A percentile compares a stretch with the other conserved stretches of the same genome.
Conservation (phyloP, 2,797 vertebrate species). For the Sebastes wilsoni region DNA sequence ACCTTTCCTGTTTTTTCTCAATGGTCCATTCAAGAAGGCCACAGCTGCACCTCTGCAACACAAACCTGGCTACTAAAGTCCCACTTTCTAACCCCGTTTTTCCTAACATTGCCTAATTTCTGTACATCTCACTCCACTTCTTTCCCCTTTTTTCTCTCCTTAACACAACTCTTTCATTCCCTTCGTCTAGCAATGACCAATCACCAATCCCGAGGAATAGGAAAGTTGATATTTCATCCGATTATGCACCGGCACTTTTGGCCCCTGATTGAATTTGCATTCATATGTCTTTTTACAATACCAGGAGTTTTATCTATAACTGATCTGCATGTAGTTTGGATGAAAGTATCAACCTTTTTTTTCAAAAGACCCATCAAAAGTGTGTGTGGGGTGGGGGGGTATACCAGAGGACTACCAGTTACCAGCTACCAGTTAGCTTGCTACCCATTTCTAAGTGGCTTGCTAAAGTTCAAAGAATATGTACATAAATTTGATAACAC, state of each 20-base stretch:
- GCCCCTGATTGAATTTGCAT: conserved; percentile 8
- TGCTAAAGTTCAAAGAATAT: too few relatives aligned
- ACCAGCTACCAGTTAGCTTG: too few relatives aligned
- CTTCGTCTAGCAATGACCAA: background rate
- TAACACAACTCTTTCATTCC: background rate
- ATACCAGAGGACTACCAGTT: too few relatives aligned
- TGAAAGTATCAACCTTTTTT: background rate
- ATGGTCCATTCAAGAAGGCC: conserved; percentile 13
- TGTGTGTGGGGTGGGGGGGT: too few relatives aligned
- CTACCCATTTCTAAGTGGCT: too few relatives aligned
- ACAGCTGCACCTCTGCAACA: background rate
- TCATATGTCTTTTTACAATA: background rate
- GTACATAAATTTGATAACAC: too few relatives aligned
- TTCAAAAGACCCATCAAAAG: background rate
- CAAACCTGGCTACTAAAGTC: background rate
- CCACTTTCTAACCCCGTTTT: background rate
- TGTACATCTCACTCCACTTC: background rate
- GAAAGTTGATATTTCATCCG: background rate
- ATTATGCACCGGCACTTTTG: background rate
- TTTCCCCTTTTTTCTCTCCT: background rate
- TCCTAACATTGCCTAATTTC: background rate
- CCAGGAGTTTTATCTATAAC: background rate
- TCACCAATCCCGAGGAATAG: background rate
- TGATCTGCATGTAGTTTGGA: background rate
- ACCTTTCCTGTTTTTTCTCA: background rate